A percentile compares a stretch with the other conserved stretches of the same genome.
Conservation (phyloP, 2,797 vertebrate genomes). For the Acanthurus leucopareius region DNA sequence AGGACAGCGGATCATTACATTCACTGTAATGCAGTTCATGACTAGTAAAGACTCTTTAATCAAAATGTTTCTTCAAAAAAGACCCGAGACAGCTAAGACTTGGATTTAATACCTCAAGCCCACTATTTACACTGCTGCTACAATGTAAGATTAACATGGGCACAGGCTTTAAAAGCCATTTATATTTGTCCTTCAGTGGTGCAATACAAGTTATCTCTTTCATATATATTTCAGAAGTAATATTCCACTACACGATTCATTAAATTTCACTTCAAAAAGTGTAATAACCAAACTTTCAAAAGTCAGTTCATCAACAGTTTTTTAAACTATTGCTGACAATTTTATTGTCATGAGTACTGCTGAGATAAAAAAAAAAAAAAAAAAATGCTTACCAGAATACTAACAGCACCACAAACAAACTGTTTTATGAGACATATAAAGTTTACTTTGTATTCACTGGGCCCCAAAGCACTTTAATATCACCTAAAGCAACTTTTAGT, state of each 20-base stretch:
- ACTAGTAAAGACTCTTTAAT: neutral
- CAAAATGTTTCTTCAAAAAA: neutral
- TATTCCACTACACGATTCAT: slow-evolving; percentile 37
- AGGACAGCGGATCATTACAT: neutral
- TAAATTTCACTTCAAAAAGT: slow-evolving; percentile 58
- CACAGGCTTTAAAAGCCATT: slow-evolving; percentile 54
- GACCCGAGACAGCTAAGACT: slow-evolving; percentile 15
- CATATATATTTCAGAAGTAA: slow-evolving; percentile 47
- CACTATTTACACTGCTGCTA: slow-evolving; percentile 51
- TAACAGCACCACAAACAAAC: slow-evolving; percentile 53
- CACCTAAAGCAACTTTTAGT: slow-evolving; percentile 43
- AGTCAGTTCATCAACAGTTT: slow-evolving; percentile 56
- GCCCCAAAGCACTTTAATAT: slow-evolving; percentile 38
- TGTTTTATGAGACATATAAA: slow-evolving; percentile 47
- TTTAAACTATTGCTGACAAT: slow-evolving; percentile 53
- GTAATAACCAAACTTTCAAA: slow-evolving; percentile 59
- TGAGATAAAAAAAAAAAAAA: slow-evolving; percentile 2
- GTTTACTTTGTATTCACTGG: slow-evolving; percentile 46
- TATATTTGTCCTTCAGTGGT: slow-evolving; percentile 48
- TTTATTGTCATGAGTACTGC: slow-evolving; percentile 51
- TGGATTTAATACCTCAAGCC: neutral
- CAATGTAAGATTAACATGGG: slow-evolving; percentile 53
- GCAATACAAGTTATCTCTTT: slow-evolving; percentile 48
- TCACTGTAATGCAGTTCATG: slow-evolving; percentile 7
- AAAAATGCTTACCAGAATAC: slow-evolving; percentile 45